Evolutionary conservation across 1,140 invertebrate species (phyloP).

Genomic region (Papilio dardanus): DNA sequence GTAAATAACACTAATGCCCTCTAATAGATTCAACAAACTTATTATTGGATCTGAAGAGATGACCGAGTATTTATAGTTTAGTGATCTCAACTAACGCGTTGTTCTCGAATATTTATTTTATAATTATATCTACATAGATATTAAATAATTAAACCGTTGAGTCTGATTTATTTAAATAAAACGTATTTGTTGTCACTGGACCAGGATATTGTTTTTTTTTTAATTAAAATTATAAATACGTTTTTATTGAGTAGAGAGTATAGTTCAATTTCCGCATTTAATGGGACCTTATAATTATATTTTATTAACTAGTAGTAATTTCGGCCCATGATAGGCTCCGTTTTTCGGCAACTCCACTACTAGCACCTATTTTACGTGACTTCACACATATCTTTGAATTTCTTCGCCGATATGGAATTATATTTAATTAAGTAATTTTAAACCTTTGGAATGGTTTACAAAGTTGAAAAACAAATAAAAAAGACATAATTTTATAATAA

Average conservation of each 20-base stretch:
- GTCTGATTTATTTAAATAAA: not conserved
- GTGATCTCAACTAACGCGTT: slow-evolving; percentile 15
- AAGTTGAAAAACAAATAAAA: slow-evolving; percentile 2
- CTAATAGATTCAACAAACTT: slow-evolving; percentile 10
- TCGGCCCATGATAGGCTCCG: no score
- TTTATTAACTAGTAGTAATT: no score
- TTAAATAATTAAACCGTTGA: not conserved
- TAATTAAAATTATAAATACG: not conserved
- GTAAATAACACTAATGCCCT: not conserved
- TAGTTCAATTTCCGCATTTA: not conserved
- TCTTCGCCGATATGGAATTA: no score
- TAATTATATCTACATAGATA: not conserved
- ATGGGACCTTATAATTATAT: not conserved
- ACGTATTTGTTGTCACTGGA: not conserved
- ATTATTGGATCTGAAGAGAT: not conserved
- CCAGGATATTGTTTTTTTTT: not conserved
- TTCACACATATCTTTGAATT: no score
- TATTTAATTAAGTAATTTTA: no score
- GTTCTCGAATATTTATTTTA: slow-evolving; percentile 8
- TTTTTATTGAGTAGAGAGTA: not conserved
- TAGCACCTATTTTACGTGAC: no score
- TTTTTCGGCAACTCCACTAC: no score
- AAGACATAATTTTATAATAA: not conserved
- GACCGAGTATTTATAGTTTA: not conserved
- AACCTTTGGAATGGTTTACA: not conserved